Percentiles rank a stretch among this genome's conserved stretches.
Evolutionary conservation across 2,888 invertebrate genomes (phyloP).

Genomic region (Habrosyne pyritoides): DNA sequence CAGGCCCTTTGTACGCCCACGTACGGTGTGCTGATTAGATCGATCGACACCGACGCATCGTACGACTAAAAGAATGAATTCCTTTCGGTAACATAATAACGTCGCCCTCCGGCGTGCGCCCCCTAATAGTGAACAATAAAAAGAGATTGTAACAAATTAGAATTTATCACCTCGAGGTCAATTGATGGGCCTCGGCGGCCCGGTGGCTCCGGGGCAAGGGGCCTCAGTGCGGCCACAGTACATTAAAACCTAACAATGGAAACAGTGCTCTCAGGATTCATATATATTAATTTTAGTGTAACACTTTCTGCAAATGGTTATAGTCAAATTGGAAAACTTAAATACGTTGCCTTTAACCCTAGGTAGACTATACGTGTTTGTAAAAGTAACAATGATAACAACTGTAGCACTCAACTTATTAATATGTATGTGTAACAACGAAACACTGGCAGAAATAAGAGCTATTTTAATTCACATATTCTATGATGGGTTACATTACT

Average conservation of each 20-base stretch:
- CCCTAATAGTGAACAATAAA: slow-evolving; percentile 36
- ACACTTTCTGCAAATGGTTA: background rate
- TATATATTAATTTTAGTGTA: background rate
- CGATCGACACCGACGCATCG: background rate
- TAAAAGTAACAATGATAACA: no score
- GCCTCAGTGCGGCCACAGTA: background rate
- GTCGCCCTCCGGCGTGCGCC: slow-evolving; percentile 9
- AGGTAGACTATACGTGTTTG: background rate
- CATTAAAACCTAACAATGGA: background rate
- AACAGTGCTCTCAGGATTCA: background rate
- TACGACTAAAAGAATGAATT: slow-evolving; percentile 10
- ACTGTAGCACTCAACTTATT: background rate
- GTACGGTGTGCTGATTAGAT: background rate
- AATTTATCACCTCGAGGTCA: slow-evolving; percentile 40
- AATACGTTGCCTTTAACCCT: background rate
- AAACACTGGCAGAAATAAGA: background rate
- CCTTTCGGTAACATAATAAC: background rate
- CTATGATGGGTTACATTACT: background rate
- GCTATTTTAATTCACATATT: no score
- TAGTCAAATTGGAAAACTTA: background rate
- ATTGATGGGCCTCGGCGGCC: slow-evolving; percentile 25
- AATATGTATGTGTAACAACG: background rate
- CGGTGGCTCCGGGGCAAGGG: background rate
- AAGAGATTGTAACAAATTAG: slow-evolving; percentile 38
- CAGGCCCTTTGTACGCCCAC: background rate